Base-by-base conservation (phyloP, 2,888 invertebrate species). In the Rotaria macrura region DNA sequence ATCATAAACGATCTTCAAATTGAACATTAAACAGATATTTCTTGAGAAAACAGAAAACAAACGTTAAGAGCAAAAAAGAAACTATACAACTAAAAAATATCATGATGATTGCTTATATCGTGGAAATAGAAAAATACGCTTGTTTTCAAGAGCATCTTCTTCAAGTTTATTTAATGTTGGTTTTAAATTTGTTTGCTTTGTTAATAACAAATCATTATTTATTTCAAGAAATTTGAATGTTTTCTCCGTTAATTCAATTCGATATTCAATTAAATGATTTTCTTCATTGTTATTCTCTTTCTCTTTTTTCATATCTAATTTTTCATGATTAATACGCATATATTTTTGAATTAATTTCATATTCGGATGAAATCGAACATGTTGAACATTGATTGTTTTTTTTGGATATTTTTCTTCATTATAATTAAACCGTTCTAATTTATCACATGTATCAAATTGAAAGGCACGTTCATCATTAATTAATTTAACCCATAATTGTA, bases 211-310 rank as follows among this genome's bases (percentile, higher is more conserved):
- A n/a, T 79, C 79, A 9, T 40, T 2, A 79, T 23, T 79, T 12
- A 79, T 79, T 43, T 79, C 20, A n/a, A 79, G 25, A 79, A 79
- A 43, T 79, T 79, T 79, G 43, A 79, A 79, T 79, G 43, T 43
- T 79, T 79, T 79, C 5, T 79, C 43, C 25, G 25, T 79, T 43
- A 79, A 25, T 79, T 79, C 43, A 43, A 79, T 79, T 43, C 20
- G 40, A 43, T 6, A 79, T 43, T 79, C 79, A 10, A 7, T n/a
- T 25, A 38, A 38, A 9, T 25, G 7, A 17, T 34, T 34, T 25
- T 54, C 25, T 25, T 54, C 54, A 1, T 65, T 14, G 0, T 57
- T 29, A 2, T n/a, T 12, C 2, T 57, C 57, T 29, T 57, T 65
- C 3, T 29, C 65, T 10, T n/a, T 29, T 29, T 23, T 34, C 14